Conservation (phyloP, 2,797 vertebrate species). For the Falco concolor region DNA sequence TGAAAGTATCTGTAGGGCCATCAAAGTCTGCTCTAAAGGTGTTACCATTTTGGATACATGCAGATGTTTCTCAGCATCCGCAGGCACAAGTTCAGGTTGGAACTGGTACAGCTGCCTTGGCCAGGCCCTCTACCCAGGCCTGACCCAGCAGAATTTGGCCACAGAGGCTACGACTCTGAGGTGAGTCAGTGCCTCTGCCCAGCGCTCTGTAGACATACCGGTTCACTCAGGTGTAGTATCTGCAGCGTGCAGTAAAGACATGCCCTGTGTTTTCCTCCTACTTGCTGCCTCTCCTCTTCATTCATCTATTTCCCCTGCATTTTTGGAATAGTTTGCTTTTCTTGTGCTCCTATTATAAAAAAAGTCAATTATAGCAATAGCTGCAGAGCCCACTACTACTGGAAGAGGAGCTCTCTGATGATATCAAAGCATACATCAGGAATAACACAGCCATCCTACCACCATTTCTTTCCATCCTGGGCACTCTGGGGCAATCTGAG, state of each 20-base stretch:
- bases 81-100: not conserved
- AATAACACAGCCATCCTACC: not conserved
- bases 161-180: not conserved
- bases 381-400: not conserved
- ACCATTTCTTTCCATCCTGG: not conserved
- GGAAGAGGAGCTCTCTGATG: not conserved
- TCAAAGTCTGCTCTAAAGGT: not conserved
- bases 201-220: not conserved
- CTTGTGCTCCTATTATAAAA: not conserved
- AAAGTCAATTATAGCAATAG: not conserved
- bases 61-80: not conserved
- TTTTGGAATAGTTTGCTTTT: not conserved
- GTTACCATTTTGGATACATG: too few relatives aligned
- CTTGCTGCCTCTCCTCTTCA: not conserved
- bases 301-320: not conserved
- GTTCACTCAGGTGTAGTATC: not conserved
- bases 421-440: not conserved
- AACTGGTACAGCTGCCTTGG: not conserved
- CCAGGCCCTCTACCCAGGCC: not conserved
- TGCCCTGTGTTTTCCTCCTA: not conserved
- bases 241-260: not conserved
- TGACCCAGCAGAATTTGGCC: not conserved
- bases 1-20: not conserved
- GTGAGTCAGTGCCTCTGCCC: not conserved
- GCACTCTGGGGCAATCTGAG: not conserved